Percentiles rank a stretch among this genome's conserved stretches.
These are phyloP conservation scores for Musca domestica DNA, from an alignment of 1,140 invertebrate species.

Conservation along the genomic window DNA sequence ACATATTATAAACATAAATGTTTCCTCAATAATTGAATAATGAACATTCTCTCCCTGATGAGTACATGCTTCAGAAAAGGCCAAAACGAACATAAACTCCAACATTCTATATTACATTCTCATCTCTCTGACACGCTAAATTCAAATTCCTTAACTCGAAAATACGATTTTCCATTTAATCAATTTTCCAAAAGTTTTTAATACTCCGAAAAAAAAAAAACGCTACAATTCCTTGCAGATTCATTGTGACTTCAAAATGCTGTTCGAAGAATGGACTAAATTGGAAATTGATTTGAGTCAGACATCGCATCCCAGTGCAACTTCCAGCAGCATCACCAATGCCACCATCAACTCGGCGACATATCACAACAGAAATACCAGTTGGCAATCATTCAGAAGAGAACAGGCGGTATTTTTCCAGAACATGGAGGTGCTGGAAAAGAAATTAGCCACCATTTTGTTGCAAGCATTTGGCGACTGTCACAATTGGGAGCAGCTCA, in stretches of 20 bases:
- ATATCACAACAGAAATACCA: conserved; percentile 53
- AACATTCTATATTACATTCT: too few relatives aligned
- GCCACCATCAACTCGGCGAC: neutral
- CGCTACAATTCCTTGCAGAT: conserved; percentile 34
- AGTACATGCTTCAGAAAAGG: too few relatives aligned
- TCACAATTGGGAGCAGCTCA: conserved; percentile 63
- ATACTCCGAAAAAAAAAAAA: neutral
- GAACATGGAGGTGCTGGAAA: conserved; percentile 64
- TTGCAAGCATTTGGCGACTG: conserved; percentile 72
- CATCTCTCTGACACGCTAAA: too few relatives aligned
- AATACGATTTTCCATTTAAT: too few relatives aligned
- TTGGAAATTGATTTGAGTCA: conserved; percentile 54
- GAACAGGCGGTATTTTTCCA: conserved; percentile 61
- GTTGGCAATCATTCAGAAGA: conserved; percentile 57
- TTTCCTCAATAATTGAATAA: too few relatives aligned
- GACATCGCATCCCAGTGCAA: conserved; percentile 52
- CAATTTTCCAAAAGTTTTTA: neutral
- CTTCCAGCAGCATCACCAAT: conserved; percentile 9
- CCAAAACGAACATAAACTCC: too few relatives aligned
- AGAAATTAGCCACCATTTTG: conserved; percentile 69
- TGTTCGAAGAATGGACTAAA: conserved; percentile 67
- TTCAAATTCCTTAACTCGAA: neutral
- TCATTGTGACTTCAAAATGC: conserved; percentile 63
- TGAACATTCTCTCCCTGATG: too few relatives aligned
- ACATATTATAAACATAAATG: too few relatives aligned